Percentiles rank a stretch among this genome's conserved stretches.
phyloP scores from a whole-genome alignment of 1,140 invertebrate genomes.

The Metaphire vulgaris region DNA sequence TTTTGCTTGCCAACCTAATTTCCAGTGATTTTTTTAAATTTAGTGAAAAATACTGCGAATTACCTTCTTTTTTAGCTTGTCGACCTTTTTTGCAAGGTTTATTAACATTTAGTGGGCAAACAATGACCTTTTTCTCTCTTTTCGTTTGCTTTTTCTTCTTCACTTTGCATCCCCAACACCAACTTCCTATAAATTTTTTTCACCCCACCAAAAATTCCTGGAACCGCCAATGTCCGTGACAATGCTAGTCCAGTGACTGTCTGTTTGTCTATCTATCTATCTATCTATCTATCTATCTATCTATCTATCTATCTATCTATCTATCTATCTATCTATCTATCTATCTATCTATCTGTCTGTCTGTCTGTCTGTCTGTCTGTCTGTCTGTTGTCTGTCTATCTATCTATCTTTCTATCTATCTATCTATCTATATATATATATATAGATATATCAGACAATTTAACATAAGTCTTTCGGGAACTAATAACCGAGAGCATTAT shows the following conservation, averaged over 20 bases:
- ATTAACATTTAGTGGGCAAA: no score
- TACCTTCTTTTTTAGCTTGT: no score
- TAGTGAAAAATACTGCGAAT: no score
- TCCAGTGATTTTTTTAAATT: no score
- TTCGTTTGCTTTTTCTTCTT: no score
- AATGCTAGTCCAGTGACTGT: background rate
- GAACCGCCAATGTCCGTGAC: background rate
- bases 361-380: constrained; percentile 1
- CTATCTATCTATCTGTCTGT: background rate
- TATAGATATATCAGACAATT: no score
- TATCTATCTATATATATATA: no score
- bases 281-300: background rate
- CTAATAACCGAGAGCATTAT: no score
- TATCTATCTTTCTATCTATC: background rate
- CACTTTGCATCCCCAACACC: background rate
- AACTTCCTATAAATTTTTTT: background rate
- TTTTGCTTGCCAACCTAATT: no score
- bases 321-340: background rate
- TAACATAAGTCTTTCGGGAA: no score
- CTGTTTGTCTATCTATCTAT: background rate
- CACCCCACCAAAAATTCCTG: background rate
- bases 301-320: background rate
- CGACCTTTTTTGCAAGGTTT: no score
- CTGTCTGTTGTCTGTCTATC: background rate
- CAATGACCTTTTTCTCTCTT: no score